Conservation (phyloP, 2,888 invertebrate species). For the Orthonychiurus folsomi region DNA sequence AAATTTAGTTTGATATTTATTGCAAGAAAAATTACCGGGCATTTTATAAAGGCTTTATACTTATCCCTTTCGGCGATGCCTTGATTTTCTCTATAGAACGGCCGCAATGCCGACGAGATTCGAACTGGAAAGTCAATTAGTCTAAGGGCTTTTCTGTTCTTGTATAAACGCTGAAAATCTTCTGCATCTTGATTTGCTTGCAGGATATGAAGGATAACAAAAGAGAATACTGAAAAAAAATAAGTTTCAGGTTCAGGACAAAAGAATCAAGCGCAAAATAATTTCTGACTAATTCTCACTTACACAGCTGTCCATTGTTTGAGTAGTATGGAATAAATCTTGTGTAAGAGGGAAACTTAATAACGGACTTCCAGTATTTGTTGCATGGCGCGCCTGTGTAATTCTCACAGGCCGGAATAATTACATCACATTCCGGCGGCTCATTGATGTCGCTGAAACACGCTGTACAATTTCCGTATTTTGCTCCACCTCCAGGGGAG, state of each 20-base stretch:
- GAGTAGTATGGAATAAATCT: conserved; percentile 3
- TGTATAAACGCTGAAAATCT: neutral
- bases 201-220: neutral
- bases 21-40: neutral
- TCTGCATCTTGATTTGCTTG: neutral
- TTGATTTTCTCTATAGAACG: neutral
- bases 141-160: neutral
- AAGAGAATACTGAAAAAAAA: neutral
- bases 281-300: neutral
- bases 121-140: conserved; percentile 2
- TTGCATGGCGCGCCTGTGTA: too few relatives aligned
- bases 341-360: neutral
- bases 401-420: too few relatives aligned
- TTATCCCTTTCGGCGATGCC: neutral
- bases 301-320: conserved; percentile 2
- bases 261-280: too few relatives aligned
- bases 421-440: too few relatives aligned
- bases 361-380: neutral
- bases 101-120: neutral
- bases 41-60: neutral
- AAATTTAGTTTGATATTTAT: too few relatives aligned
- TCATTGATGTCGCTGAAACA: too few relatives aligned
- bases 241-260: neutral
- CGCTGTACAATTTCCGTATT: too few relatives aligned
- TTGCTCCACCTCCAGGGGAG: too few relatives aligned